These are phyloP conservation scores for Sthenelais limicola DNA, from an alignment of 2,888 invertebrate species.

Conservation along the genomic window DNA sequence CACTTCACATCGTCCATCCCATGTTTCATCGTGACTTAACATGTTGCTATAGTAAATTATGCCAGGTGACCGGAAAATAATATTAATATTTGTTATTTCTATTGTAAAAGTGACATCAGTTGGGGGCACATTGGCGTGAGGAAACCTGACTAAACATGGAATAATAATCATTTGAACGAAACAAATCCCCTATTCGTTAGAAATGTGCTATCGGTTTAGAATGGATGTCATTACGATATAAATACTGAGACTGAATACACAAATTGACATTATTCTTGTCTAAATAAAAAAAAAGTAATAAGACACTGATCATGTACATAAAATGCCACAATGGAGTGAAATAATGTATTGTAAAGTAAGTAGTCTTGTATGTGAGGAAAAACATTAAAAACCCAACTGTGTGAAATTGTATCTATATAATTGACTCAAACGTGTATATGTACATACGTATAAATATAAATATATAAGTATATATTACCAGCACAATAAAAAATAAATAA, in stretches of 20 bases:
- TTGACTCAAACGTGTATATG: slow-evolving; percentile 17
- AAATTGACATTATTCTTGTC: slow-evolving; percentile 20
- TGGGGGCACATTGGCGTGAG: too few relatives aligned
- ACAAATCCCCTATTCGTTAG: too few relatives aligned
- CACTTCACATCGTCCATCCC: too few relatives aligned
- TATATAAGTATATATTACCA: slow-evolving; percentile 35
- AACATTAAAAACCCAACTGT: too few relatives aligned
- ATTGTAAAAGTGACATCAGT: too few relatives aligned
- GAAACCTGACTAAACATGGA: too few relatives aligned
- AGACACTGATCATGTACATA: slow-evolving; percentile 31
- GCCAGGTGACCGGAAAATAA: too few relatives aligned
- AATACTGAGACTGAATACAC: slow-evolving; percentile 10
- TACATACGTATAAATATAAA: slow-evolving; percentile 30
- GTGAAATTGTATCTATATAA: slow-evolving; percentile 36
- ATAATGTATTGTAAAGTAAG: slow-evolving; percentile 35
- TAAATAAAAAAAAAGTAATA: slow-evolving; percentile 30
- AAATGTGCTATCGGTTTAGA: slow-evolving; percentile 32
- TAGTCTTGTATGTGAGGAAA: slow-evolving; percentile 33
- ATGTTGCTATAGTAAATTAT: too few relatives aligned
- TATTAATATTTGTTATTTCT: too few relatives aligned
- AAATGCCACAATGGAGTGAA: background rate
- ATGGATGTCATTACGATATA: slow-evolving; percentile 27
- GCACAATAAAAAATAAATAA: slow-evolving; percentile 10
- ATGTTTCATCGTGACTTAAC: too few relatives aligned
- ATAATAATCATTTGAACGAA: too few relatives aligned